Evolutionary conservation across 2,113 vertebrate species (phyloP), one percentile per base, ranked within the genome.

Genomic region (Aegithalos caudatus): DNA sequence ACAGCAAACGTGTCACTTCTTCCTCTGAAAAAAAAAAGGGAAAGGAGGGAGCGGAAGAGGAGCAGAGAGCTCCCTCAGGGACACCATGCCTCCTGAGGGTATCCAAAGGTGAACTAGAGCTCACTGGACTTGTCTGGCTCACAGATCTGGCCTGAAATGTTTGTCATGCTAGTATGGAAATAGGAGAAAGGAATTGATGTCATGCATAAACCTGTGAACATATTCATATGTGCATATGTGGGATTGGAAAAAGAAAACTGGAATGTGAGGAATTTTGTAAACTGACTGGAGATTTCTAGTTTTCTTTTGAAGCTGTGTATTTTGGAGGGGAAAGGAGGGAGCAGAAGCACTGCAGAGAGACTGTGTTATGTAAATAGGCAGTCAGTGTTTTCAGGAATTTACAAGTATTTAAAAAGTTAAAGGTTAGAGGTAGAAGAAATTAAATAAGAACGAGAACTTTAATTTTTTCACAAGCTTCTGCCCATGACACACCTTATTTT

Each of bases 401-500:
- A 5, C 23, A 74, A 91, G 15, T 67, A 65, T 70, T 83, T 73
- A 67, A 85, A 45, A 81, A 88, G 57, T 31, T 79, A 81, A 71
- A 91, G 12, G 40, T 81, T 48, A 48, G 47, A 24, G 47, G 22
- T 48, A 48, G 47, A 48, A 48, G 23, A 24, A 13, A 35, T 33
- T 91, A 91, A 90, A 90, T 86, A 89, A 94, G 69, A 88, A 70
- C 37, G 8, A 84, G 66, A 95, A 90, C 0, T 25, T 73, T 42
- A 85, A 7, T 60, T 87, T 92, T 96, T 97, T 90, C 81, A 90
- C 1, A 7, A 91, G 65, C 88, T 94, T 94, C 84, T 91, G 79
- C 56, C 87, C 45, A 51, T 71, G 90, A 81, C 89, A 77, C 83
- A 58, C 81, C 92, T 92, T 71, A 71, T 95, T 96, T 97, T 90